These are phyloP conservation scores for Danio jaintianensis DNA, from an alignment of 2,797 vertebrate genomes.

Conservation along the genomic window DNA sequence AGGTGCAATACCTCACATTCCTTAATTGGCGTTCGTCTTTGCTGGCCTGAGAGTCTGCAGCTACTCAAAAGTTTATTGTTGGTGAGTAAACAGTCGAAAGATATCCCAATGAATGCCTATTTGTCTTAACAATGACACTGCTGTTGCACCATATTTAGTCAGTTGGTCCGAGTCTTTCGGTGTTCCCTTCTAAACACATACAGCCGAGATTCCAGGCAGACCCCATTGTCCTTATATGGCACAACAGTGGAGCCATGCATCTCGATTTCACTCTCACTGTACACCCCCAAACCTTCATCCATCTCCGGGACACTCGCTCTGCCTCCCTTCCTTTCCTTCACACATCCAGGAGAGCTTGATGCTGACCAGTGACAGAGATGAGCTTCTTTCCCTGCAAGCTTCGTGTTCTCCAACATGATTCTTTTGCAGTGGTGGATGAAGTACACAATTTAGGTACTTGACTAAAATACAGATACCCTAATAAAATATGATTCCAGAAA, in stretches of 20 bases:
- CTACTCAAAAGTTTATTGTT: constrained; percentile 40
- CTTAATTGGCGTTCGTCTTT: constrained; percentile 43
- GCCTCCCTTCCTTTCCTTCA: neutral
- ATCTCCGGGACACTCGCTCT: constrained; percentile 15
- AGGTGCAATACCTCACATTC: constrained; percentile 45
- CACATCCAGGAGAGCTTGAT: constrained; percentile 38
- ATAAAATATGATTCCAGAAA: neutral
- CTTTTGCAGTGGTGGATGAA: neutral
- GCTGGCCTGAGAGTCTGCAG: constrained; percentile 18
- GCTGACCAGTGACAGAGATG: constrained; percentile 38
- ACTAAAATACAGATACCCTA: neutral
- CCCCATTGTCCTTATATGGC: constrained; percentile 86
- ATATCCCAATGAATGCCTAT: constrained; percentile 69
- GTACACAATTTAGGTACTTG: neutral
- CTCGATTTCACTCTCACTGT: constrained; percentile 14
- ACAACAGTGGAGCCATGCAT: constrained; percentile 62
- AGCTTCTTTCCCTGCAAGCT: constrained; percentile 23
- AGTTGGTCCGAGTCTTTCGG: constrained; percentile 77
- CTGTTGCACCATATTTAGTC: constrained; percentile 97
- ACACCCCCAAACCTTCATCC: neutral
- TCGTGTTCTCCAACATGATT: constrained; percentile 33
- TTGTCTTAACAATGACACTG: constrained; percentile 74
- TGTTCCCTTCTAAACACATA: constrained; percentile 82
- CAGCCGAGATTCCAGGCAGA: constrained; percentile 89
- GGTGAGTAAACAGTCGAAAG: constrained; percentile 66